Evolutionary conservation across 30 jellyfish, hydroid and myxozoan species (phyloP).

Genomic region (Pelagia noctiluca): DNA sequence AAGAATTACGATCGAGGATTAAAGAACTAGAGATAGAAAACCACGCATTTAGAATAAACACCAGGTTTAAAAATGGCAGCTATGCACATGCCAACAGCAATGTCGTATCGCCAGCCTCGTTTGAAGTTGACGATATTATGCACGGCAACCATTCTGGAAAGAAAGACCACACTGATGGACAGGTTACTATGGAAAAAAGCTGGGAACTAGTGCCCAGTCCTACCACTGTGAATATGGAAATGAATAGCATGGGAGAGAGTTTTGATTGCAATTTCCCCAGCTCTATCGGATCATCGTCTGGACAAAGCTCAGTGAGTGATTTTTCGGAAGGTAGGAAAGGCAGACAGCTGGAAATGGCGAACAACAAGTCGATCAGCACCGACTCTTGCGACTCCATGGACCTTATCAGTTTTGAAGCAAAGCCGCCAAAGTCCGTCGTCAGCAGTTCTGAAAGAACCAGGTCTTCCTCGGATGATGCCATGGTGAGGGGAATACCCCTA

Average conservation of each 20-base stretch:
- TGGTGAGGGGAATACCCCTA: neutral
- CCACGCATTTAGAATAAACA: neutral
- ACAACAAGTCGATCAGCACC: slow-evolving; percentile 41
- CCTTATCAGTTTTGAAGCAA: slow-evolving; percentile 48
- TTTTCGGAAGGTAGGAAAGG: neutral
- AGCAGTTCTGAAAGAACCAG: neutral
- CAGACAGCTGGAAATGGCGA: slow-evolving; percentile 14
- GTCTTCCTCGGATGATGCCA: slow-evolving; percentile 13
- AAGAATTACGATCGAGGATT: slow-evolving; percentile 33
- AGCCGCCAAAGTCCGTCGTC: neutral
- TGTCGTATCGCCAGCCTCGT: slow-evolving; percentile 59
- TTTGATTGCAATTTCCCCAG: slow-evolving; percentile 7
- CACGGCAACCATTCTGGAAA: slow-evolving; percentile 24
- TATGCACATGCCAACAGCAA: slow-evolving; percentile 13
- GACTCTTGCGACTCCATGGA: slow-evolving; percentile 61
- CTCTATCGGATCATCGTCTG: slow-evolving; percentile 3
- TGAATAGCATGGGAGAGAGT: slow-evolving; percentile 48
- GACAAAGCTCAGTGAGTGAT: slow-evolving; percentile 13
- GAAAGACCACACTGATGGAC: slow-evolving; percentile 62
- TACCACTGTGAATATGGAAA: slow-evolving; percentile 68
- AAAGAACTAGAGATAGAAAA: slow-evolving; percentile 43
- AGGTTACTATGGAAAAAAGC: slow-evolving; percentile 70
- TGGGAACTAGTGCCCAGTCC: slow-evolving; percentile 99
- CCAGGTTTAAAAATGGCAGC: slow-evolving; percentile 8
- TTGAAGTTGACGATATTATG: slow-evolving; percentile 66